phyloP scores from a whole-genome alignment of 2,113 vertebrate species.

The Hemichromis elongatus region DNA sequence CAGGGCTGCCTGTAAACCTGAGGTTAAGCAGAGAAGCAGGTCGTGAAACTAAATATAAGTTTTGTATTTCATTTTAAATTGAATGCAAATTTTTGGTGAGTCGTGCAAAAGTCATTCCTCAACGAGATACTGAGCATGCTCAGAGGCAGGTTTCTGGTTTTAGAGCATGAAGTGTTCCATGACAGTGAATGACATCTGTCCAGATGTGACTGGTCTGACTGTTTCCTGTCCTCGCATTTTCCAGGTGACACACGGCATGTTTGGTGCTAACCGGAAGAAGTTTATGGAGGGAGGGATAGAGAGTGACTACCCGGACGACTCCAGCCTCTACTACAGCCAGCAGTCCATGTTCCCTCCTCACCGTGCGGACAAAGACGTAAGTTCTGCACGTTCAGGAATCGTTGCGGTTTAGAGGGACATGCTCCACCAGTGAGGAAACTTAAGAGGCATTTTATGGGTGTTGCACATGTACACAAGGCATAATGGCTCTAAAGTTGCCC shows the following conservation, averaged over 20 bases:
- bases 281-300: constrained; percentile 67
- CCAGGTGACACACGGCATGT: constrained; percentile 70
- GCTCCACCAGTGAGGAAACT: not conserved
- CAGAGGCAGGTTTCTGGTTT: not conserved
- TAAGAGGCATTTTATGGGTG: not conserved
- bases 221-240: not conserved
- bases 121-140: not conserved
- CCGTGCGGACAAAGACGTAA: constrained; percentile 98
- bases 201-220: not conserved
- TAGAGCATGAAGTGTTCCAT: not conserved
- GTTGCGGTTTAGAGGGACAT: not conserved
- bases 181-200: not conserved
- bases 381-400: not conserved
- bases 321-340: constrained; percentile 88
- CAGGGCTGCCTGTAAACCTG: not conserved
- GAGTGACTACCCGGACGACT: constrained; percentile 62
- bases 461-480: not conserved
- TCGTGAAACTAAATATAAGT: not conserved
- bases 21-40: not conserved
- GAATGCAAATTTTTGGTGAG: not conserved
- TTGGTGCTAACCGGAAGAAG: constrained; percentile 72
- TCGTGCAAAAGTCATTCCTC: not conserved
- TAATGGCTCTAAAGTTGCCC: not conserved
- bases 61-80: not conserved
- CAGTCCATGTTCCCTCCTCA: constrained; percentile 92